phyloP scores from a whole-genome alignment of 2,888 invertebrate genomes.

The Cerceris ruficornis region DNA sequence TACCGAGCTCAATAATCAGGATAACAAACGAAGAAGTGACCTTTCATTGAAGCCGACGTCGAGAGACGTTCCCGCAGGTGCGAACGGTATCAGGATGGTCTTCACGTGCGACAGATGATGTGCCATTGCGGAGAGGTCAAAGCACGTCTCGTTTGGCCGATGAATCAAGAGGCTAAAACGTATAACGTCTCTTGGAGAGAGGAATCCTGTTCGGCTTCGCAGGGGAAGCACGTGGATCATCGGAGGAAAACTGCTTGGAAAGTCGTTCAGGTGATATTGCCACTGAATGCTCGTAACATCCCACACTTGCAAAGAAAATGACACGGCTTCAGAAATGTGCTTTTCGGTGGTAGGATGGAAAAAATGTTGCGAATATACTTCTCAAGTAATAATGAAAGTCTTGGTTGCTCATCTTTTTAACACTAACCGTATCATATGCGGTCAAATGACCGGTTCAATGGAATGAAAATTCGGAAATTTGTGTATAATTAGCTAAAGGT shows the following conservation, averaged over 20 bases:
- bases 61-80: slow-evolving; percentile 69
- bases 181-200: slow-evolving; percentile 72
- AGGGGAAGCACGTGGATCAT: slow-evolving; percentile 16
- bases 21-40: slow-evolving; percentile 65
- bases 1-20: slow-evolving; percentile 45
- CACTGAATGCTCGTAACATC: background rate
- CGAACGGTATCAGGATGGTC: slow-evolving; percentile 65
- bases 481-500: no score
- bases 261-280: slow-evolving; percentile 48
- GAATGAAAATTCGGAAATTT: no score
- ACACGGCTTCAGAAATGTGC: no score
- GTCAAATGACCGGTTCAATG: no score
- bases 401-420: no score
- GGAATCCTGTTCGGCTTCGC: slow-evolving; percentile 57
- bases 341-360: no score
- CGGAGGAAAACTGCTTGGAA: slow-evolving; percentile 44
- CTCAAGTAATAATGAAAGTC: no score
- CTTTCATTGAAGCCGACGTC: slow-evolving; percentile 69
- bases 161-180: slow-evolving; percentile 55
- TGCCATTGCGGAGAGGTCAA: slow-evolving; percentile 70
- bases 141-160: slow-evolving; percentile 70
- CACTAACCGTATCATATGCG: no score
- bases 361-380: no score
- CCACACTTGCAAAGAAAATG: no score
- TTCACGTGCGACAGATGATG: slow-evolving; percentile 68